phyloP scores from a whole-genome alignment of 2,113 vertebrate genomes.

The Recurvirostra avosetta region DNA sequence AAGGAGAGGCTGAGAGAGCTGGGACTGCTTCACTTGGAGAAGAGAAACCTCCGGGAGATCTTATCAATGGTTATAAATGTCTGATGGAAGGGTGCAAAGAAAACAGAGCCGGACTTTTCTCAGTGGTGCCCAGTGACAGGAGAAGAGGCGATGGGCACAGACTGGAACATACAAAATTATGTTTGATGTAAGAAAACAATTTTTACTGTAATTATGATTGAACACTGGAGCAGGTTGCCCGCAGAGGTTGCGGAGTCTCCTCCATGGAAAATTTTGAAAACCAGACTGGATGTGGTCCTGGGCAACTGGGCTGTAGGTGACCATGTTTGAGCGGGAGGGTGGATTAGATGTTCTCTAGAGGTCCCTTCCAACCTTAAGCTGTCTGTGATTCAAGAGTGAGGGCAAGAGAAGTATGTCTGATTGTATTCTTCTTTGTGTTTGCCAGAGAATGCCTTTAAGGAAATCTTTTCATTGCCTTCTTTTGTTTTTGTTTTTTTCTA shows the following conservation, averaged over 20 bases:
- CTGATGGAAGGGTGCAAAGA: neutral
- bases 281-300: neutral
- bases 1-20: neutral
- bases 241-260: neutral
- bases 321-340: neutral
- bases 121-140: no score
- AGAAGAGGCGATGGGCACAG: neutral
- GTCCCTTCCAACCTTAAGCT: neutral
- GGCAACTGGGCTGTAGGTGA: neutral
- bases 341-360: neutral
- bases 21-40: neutral
- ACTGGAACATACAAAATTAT: rapidly evolving
- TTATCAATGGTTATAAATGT: neutral
- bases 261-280: neutral
- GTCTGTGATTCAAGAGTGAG: neutral
- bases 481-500: neutral
- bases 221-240: neutral
- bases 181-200: rapidly evolving
- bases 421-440: neutral
- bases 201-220: neutral
- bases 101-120: neutral
- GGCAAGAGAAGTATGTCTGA: neutral
- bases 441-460: neutral
- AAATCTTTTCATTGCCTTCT: neutral
- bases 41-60: neutral